These are phyloP conservation scores for Porites lobata DNA, from an alignment of 92 coral and sea anemone species.

Conservation along the genomic window DNA sequence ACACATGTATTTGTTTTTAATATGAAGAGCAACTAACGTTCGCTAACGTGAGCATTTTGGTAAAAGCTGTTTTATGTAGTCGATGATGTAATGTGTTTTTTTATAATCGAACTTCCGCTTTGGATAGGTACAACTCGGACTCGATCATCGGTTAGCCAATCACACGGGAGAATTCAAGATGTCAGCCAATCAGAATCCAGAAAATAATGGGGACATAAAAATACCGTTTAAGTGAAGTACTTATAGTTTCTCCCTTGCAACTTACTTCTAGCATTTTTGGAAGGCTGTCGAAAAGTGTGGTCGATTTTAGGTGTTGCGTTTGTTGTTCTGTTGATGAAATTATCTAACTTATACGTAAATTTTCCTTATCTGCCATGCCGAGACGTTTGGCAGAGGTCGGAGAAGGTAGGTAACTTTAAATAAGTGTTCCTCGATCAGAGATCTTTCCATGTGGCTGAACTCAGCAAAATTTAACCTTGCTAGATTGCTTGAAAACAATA, in stretches of 20 bases:
- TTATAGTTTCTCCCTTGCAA: not conserved
- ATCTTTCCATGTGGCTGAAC: not conserved
- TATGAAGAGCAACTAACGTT: not conserved
- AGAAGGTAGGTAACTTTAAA: conserved; percentile 25
- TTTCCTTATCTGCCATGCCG: conserved; percentile 30
- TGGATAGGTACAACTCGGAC: conserved; percentile 10
- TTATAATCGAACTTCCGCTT: not conserved
- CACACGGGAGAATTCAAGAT: not conserved
- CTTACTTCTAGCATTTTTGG: not conserved
- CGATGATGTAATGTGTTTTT: conserved; percentile 1
- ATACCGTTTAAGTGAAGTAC: not conserved
- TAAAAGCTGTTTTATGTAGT: too few relatives aligned
- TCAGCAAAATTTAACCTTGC: not conserved
- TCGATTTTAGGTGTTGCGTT: not conserved
- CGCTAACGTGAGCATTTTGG: not conserved
- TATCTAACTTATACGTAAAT: not conserved
- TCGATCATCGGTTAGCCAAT: not conserved
- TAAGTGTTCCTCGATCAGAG: too few relatives aligned
- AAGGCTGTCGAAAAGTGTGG: not conserved
- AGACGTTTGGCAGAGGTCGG: conserved; percentile 37
- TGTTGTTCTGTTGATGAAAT: conserved; percentile 4
- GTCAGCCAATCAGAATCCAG: not conserved
- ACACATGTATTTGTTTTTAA: too few relatives aligned
- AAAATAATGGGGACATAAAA: not conserved
- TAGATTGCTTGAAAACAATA: not conserved